Conservation (phyloP, 2,888 invertebrate species). For the Orgyia antiqua region DNA sequence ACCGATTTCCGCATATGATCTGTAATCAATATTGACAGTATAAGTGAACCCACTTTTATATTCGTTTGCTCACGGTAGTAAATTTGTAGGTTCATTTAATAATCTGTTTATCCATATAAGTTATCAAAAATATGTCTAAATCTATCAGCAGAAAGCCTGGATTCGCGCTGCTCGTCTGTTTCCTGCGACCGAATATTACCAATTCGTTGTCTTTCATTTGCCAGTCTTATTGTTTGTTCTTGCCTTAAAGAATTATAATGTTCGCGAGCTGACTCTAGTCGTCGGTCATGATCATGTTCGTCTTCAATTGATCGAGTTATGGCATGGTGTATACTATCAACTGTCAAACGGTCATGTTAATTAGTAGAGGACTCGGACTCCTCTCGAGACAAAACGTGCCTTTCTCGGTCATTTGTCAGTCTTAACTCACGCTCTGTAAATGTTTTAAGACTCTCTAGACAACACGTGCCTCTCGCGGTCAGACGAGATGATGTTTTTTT, state of each 20-base stretch:
- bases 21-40: background rate
- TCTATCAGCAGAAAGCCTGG: conserved; percentile 2
- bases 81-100: background rate
- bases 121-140: conserved; percentile 1
- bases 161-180: conserved; percentile 1
- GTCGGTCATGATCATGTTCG: background rate
- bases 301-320: conserved; percentile 1
- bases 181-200: background rate
- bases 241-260: conserved; percentile 1
- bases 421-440: background rate
- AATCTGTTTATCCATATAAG: too few species aligned
- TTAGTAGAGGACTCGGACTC: conserved; percentile 1
- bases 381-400: background rate
- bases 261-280: conserved; percentile 1
- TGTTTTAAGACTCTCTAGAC: too few species aligned
- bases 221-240: background rate
- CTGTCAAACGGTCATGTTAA: background rate
- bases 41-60: background rate
- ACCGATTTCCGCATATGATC: background rate
- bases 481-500: too few species aligned
- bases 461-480: too few species aligned
- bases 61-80: conserved; percentile 1
- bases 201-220: conserved; percentile 3
- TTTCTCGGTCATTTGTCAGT: conserved; percentile 1
- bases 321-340: background rate